These are phyloP conservation scores for Mallotus villosus DNA, from an alignment of 2,797 vertebrate species.

Conservation along the genomic window DNA sequence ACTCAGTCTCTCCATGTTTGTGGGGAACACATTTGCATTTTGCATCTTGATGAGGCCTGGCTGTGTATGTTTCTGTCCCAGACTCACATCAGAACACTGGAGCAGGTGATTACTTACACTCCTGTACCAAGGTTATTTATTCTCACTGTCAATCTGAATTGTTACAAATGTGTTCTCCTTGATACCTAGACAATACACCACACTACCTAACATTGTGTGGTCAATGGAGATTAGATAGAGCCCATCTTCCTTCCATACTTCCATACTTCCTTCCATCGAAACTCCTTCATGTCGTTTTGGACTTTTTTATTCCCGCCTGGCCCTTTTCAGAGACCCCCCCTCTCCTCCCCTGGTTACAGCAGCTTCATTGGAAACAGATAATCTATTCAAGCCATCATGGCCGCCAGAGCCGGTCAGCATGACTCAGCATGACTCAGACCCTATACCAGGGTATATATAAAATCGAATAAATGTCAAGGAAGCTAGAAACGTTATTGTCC, in stretches of 20 bases:
- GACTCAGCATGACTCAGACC: background rate
- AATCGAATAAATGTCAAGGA: no score
- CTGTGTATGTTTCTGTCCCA: background rate
- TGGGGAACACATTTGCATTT: background rate
- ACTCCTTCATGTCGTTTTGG: no score
- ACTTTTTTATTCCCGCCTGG: no score
- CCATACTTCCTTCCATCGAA: background rate
- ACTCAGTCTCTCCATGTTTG: background rate
- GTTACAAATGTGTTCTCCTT: background rate
- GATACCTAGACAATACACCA: background rate
- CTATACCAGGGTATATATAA: background rate
- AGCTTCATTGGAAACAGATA: conserved; percentile 14
- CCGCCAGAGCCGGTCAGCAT: conserved; percentile 9
- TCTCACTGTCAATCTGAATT: background rate
- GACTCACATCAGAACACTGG: background rate
- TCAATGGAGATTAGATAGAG: no score
- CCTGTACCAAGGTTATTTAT: background rate
- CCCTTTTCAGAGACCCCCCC: background rate
- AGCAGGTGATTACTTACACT: background rate
- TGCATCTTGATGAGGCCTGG: background rate
- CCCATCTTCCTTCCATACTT: background rate
- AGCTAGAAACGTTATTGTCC: no score
- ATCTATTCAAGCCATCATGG: conserved; percentile 1
- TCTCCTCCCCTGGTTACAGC: background rate
- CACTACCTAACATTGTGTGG: background rate